These are phyloP conservation scores for Tenodera sinensis DNA, from an alignment of 2,888 invertebrate species.

Conservation along the genomic window DNA sequence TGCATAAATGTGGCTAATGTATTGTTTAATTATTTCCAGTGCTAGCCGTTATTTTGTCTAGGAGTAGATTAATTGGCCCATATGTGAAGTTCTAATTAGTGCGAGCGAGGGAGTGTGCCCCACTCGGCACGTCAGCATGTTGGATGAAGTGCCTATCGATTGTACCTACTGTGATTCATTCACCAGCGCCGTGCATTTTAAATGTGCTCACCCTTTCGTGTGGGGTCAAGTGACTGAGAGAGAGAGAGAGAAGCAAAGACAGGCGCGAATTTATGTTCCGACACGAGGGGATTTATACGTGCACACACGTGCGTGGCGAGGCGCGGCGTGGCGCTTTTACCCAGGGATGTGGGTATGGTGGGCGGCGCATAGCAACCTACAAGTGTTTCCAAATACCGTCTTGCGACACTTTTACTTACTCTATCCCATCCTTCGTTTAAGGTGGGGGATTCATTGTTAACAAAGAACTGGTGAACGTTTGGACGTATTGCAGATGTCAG, in stretches of 20 bases:
- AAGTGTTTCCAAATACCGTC: too few species aligned
- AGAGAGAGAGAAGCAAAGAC: not conserved
- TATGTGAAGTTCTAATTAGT: not conserved
- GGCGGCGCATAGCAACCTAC: too few species aligned
- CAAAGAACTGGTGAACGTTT: too few species aligned
- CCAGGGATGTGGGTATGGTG: too few species aligned
- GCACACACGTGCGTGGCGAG: not conserved
- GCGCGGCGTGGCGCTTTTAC: not conserved
- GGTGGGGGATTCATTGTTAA: too few species aligned
- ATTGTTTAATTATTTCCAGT: too few species aligned
- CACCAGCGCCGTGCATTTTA: not conserved
- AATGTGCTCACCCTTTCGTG: not conserved
- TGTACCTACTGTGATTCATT: not conserved
- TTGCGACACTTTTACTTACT: too few species aligned
- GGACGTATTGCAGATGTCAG: too few species aligned
- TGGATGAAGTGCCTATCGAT: not conserved
- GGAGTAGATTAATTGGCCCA: not conserved
- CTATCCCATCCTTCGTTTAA: too few species aligned
- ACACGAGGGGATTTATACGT: not conserved
- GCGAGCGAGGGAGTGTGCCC: not conserved
- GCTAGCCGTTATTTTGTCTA: too few species aligned
- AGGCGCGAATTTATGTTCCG: not conserved
- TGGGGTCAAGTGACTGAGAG: not conserved
- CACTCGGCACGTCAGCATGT: not conserved
- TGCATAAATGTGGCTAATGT: too few species aligned